These are phyloP conservation scores for Cheilosia impressa DNA, from an alignment of 2,888 invertebrate species.

Conservation along the genomic window DNA sequence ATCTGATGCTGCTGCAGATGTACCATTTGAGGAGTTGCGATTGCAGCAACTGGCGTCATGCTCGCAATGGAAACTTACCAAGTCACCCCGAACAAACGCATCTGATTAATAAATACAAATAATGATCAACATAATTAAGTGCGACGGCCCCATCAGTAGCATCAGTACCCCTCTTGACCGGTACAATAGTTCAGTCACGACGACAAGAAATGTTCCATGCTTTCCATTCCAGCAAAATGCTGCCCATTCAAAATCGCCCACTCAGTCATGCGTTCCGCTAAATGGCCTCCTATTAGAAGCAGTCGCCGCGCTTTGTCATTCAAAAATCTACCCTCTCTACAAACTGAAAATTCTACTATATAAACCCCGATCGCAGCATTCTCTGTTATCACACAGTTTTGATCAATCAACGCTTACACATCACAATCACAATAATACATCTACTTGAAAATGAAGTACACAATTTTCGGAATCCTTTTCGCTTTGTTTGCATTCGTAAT, in stretches of 20 bases:
- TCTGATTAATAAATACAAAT: constrained; percentile 27
- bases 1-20: background rate
- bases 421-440: constrained; percentile 44
- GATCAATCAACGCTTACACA: constrained; percentile 64
- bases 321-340: constrained; percentile 18
- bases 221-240: background rate
- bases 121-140: constrained; percentile 48
- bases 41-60: background rate
- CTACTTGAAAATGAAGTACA: constrained; percentile 80
- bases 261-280: constrained; percentile 34
- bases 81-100: constrained; percentile 17
- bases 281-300: constrained; percentile 52
- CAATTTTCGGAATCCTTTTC: constrained; percentile 79
- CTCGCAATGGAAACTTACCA: constrained; percentile 14
- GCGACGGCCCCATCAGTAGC: constrained; percentile 1
- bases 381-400: constrained; percentile 74
- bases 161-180: background rate
- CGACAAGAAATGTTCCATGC: constrained; percentile 43
- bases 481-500: constrained; percentile 82
- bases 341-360: constrained; percentile 70
- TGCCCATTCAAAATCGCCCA: constrained; percentile 47
- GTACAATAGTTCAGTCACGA: constrained; percentile 18
- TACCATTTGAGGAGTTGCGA: background rate
- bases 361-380: constrained; percentile 53
- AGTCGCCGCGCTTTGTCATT: constrained; percentile 29